phyloP scores from a whole-genome alignment of 2,888 invertebrate species.

The Hyposoter didymator region DNA sequence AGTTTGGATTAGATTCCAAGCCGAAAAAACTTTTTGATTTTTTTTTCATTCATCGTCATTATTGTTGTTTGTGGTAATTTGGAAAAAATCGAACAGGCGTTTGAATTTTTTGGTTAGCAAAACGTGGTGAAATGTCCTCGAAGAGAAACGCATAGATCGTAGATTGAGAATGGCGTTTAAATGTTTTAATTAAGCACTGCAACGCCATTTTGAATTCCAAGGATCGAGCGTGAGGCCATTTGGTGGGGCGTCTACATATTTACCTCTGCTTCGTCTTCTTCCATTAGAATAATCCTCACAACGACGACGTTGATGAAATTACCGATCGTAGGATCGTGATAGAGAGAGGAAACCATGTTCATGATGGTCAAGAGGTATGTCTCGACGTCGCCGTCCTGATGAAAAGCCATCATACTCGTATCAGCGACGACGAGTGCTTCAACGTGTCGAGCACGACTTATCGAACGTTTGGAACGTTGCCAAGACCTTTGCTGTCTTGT shows the following conservation, averaged over 20 bases:
- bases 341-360: conserved; percentile 95
- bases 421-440: conserved; percentile 96
- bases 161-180: not conserved
- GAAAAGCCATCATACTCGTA: conserved; percentile 94
- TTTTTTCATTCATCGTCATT: too few species aligned
- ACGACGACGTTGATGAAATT: conserved; percentile 96
- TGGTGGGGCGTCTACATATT: not conserved
- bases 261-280: conserved; percentile 87
- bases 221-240: not conserved
- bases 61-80: too few species aligned
- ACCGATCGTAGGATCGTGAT: conserved; percentile 94
- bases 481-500: conserved; percentile 70
- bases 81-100: not conserved
- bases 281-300: conserved; percentile 92
- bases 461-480: conserved; percentile 86
- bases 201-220: conserved; percentile 12
- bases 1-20: not conserved
- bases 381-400: conserved; percentile 92
- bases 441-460: conserved; percentile 91
- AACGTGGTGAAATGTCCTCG: not conserved
- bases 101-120: not conserved
- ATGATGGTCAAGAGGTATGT: conserved; percentile 95
- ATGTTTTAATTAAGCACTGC: not conserved
- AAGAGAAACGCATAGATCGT: not conserved
- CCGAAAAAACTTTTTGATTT: too few species aligned